Conservation (phyloP, 2,113 vertebrate species). For the Machaerirhynchus nigripectus region DNA sequence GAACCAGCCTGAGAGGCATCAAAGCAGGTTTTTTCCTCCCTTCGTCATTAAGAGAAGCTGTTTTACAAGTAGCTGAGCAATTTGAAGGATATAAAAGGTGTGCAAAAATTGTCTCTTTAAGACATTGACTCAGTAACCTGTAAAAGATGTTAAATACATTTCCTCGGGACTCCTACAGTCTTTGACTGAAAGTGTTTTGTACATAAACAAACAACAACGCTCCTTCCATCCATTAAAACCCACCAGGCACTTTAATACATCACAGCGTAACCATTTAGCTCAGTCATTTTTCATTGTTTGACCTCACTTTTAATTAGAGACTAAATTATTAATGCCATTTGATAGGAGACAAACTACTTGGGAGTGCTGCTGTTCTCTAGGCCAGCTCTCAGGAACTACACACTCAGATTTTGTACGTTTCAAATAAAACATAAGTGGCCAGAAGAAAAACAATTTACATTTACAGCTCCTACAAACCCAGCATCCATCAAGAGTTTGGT, state of each 20-base stretch:
- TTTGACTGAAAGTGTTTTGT: slow-evolving; percentile 20
- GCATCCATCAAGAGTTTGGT: slow-evolving; percentile 59
- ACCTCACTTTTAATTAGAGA: slow-evolving; percentile 89
- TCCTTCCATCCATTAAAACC: slow-evolving; percentile 62
- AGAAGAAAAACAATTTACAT: slow-evolving; percentile 69
- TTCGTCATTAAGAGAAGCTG: neutral
- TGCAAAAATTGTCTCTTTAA: slow-evolving; percentile 27
- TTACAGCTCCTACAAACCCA: slow-evolving; percentile 36
- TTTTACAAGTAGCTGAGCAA: slow-evolving; percentile 27
- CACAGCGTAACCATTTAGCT: slow-evolving; percentile 64
- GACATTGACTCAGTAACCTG: slow-evolving; percentile 56
- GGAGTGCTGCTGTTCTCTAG: slow-evolving; percentile 64
- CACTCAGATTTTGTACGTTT: slow-evolving; percentile 71
- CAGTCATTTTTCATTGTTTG: slow-evolving; percentile 82
- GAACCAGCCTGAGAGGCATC: slow-evolving; percentile 9
- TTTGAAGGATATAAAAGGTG: slow-evolving; percentile 38
- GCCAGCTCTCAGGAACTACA: slow-evolving; percentile 62
- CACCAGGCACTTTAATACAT: slow-evolving; percentile 66
- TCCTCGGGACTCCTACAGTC: slow-evolving; percentile 26
- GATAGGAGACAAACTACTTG: slow-evolving; percentile 74
- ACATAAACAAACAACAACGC: slow-evolving; percentile 13
- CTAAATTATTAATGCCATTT: slow-evolving; percentile 84
- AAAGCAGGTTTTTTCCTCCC: neutral
- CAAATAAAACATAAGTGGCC: slow-evolving; percentile 70
- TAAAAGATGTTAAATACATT: slow-evolving; percentile 60